Percentiles rank a stretch among this genome's conserved stretches.
Evolutionary conservation across 2,888 invertebrate species (phyloP).

Genomic region (Galerucella pusilla): DNA sequence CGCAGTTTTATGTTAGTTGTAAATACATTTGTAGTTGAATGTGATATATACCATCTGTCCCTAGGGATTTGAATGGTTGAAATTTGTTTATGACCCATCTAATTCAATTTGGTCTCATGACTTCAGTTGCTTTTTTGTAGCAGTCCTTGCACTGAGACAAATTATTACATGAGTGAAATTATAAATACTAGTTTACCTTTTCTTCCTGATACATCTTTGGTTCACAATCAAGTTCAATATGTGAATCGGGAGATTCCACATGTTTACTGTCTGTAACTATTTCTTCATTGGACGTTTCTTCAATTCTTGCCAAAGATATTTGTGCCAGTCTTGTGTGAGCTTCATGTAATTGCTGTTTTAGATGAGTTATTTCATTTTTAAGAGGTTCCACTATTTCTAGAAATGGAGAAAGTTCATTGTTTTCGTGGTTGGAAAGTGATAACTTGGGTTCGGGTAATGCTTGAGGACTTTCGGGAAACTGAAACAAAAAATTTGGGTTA

Average conservation of each 20-base stretch:
- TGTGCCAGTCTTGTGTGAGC: conserved; percentile 61
- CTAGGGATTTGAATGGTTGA: no score
- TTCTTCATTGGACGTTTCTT: conserved; percentile 50
- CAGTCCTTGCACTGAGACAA: no score
- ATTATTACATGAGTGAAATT: no score
- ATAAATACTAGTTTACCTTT: conserved; percentile 39
- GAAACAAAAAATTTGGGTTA: conserved; percentile 41
- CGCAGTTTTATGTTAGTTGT: no score
- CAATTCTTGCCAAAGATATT: conserved; percentile 49
- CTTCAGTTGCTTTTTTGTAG: no score
- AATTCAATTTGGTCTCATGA: no score
- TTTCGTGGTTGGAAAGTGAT: conserved; percentile 59
- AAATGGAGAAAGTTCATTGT: conserved; percentile 56
- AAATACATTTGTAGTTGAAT: no score
- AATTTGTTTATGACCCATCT: no score
- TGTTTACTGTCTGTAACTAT: conserved; percentile 48
- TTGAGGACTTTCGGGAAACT: conserved; percentile 63
- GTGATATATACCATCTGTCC: no score
- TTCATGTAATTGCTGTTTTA: conserved; percentile 62
- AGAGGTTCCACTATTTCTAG: conserved; percentile 62
- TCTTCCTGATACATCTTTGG: conserved; percentile 55
- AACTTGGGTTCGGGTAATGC: conserved; percentile 65
- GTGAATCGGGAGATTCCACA: conserved; percentile 61
- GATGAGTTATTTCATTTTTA: conserved; percentile 60
- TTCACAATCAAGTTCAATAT: conserved; percentile 61